Base-by-base conservation (phyloP, 2,113 vertebrate species). In the Dissostichus mawsoni region DNA sequence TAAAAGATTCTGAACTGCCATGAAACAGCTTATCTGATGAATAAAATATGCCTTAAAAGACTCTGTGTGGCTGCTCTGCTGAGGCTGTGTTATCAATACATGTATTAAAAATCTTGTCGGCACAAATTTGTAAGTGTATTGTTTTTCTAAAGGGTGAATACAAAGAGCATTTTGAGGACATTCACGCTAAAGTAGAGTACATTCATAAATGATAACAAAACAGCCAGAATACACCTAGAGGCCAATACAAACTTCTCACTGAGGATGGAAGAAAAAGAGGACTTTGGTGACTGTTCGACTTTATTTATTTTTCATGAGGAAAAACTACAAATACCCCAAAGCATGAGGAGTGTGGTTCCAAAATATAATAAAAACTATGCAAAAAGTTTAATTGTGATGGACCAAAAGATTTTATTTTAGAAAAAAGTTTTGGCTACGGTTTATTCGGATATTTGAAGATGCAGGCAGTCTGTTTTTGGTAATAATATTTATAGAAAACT, bases 41-140 rank as follows among this genome's bases (percentile, higher is more conserved):
- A 89, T 91, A 87, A 91, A 87, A 80, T 11, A 92, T 72, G 64
- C 84, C 85, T 89, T 76, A 78, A 82, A 82, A 85, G 76, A 78
- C 41, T 73, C 78, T 29, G 45, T 74, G 65, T 64, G 76, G 72
- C 79, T 0, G 12, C 57, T 79, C 41, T 25, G 53, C 69, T 18
- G 47, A 51, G 66, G 51, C 48, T 41, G 56, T 47, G 57, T 77
- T 78, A 81, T 88, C 66, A 68, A 74, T 76, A 87, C 76, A 78
- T 72, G 25, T 81, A 84, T 85, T 77, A 41, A 74, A 81, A 84
- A 89, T 72, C 56, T 82, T 85, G 76, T 80, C 58, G 11, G 59
- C 44, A 69, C 75, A 87, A 83, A 84, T 83, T 69, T 86, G 74
- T 76, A 17, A 14, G 74, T 4, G 7, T 52, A 83, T 88, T 89